These are phyloP conservation scores for Oasisia sp. DNA, from an alignment of 2,888 invertebrate species.

Conservation along the genomic window DNA sequence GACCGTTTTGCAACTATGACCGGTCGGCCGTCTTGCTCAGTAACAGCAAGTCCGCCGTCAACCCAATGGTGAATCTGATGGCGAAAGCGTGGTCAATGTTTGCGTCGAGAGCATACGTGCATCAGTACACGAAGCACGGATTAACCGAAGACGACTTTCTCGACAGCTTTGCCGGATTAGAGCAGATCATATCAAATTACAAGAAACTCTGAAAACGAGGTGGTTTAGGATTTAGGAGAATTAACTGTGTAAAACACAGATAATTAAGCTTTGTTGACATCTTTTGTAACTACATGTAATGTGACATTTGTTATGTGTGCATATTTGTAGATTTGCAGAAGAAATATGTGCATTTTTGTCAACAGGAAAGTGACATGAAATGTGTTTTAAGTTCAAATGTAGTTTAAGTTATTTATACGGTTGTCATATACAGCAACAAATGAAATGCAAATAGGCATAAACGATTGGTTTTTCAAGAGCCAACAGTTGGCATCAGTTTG, in stretches of 20 bases:
- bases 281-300: background rate
- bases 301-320: background rate
- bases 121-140: slow-evolving; percentile 65
- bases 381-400: background rate
- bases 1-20: slow-evolving; percentile 59
- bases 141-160: slow-evolving; percentile 64
- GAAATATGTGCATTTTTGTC: background rate
- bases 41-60: slow-evolving; percentile 60
- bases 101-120: slow-evolving; percentile 64
- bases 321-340: background rate
- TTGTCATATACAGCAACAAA: background rate
- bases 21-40: slow-evolving; percentile 61
- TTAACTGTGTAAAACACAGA: background rate
- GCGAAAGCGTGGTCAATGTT: slow-evolving; percentile 66
- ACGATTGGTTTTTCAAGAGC: too few species aligned
- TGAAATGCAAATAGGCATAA: too few species aligned
- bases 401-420: background rate
- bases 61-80: slow-evolving; percentile 55
- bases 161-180: slow-evolving; percentile 62
- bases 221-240: background rate
- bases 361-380: background rate
- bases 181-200: slow-evolving; percentile 64
- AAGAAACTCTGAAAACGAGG: slow-evolving; percentile 29
- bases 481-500: too few species aligned
- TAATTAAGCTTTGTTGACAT: background rate